Evolutionary conservation across 2,797 vertebrate species (phyloP), one percentile per base, ranked within the genome.

Genomic region (Anomalospiza imberbis): DNA sequence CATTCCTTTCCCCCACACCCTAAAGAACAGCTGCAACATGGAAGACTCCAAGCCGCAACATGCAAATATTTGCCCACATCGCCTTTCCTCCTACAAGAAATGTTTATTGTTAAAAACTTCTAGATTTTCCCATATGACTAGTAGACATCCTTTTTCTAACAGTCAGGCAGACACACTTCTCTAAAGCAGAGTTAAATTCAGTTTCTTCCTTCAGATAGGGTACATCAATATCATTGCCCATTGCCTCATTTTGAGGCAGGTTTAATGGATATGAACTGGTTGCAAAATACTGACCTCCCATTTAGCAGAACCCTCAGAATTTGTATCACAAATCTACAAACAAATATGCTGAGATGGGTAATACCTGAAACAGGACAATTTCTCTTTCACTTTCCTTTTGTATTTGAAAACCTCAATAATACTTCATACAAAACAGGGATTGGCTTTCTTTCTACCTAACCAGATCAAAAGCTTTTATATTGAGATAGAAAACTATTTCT

Each of bases 391-490:
- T 79, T 94, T 74, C 55, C 60, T 88, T 92, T 47, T 67, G 14
- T 87, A 74, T 94, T 89, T 85, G 77, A 91, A 91, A 93, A 95
- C 79, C 44, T 87, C 85, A 93, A 3, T 78, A 93, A 84, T 61
- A 74, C 63, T 61, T 88, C 47, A 78, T 76, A 71, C 22, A 82
- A 93, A 96, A 79, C 13, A 71, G 82, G 73, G 71, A 90, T 17
- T 6, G 5, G 79, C 73, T 94, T 94, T 96, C 51, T 65, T 85
- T 67, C 74, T 82, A 66, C 80, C 60, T 90, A 95, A 95, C 82
- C 38, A 61, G 66, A 95, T 91, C 83, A 93, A 91, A 94, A 90
- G 85, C 67, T 92, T 94, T 95, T 73, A 76, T 71, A 94, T 6
- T 79, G 91, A 90, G 73, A 82, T 17, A 93, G 80, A 75, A 78